phyloP scores from a whole-genome alignment of 2,888 invertebrate genomes.

The Spodoptera littoralis region DNA sequence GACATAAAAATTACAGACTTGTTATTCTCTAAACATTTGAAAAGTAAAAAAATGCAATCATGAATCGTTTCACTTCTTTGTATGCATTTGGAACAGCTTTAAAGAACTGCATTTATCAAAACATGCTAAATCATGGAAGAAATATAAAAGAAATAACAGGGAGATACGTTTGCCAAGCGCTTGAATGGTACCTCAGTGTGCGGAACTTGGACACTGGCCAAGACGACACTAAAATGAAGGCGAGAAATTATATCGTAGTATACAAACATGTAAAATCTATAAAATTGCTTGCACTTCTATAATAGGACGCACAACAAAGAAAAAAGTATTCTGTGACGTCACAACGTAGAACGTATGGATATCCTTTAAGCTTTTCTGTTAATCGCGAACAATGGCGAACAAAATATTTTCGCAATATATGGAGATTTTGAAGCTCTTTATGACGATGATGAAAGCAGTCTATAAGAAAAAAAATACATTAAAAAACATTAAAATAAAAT shows the following conservation, averaged over 20 bases:
- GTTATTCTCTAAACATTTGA: too few species aligned
- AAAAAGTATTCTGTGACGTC: too few species aligned
- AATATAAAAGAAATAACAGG: constrained; percentile 14
- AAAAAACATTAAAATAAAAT: too few species aligned
- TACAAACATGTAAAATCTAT: constrained; percentile 7
- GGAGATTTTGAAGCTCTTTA: not conserved
- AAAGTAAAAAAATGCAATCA: too few species aligned
- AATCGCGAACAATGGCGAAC: not conserved
- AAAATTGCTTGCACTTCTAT: not conserved
- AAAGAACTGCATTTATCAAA: not conserved
- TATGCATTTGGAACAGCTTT: not conserved
- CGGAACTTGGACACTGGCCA: constrained; percentile 44
- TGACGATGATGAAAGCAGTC: not conserved
- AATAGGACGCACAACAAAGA: not conserved
- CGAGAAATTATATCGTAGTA: constrained; percentile 16
- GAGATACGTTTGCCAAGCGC: constrained; percentile 19
- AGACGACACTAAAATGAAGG: constrained; percentile 23
- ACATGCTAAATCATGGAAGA: constrained; percentile 10
- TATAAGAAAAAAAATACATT: too few species aligned
- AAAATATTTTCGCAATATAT: not conserved
- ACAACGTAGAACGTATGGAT: too few species aligned
- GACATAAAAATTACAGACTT: too few species aligned
- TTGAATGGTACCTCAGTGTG: constrained; percentile 11
- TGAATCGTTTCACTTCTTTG: not conserved
- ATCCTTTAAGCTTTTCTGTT: not conserved